Base-by-base conservation (phyloP, 2,113 vertebrate species). In the Globicephala melas region DNA sequence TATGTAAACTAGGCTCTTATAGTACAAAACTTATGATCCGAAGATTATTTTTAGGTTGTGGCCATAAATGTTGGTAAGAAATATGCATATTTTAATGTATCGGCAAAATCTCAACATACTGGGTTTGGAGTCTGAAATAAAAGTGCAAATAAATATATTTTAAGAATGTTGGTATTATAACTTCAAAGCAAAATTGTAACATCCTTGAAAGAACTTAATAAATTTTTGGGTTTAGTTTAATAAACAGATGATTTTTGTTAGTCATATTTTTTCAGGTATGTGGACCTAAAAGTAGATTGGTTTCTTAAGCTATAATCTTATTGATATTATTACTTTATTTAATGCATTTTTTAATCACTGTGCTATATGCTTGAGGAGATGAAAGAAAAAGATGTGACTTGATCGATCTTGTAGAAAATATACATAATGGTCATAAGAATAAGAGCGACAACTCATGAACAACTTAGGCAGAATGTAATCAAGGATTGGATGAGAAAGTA, bases 111-210 rank as follows among this genome's bases (percentile, higher is more conserved):
- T 86, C 81, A 95, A 20, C 1, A 10, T 76, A 82, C 11, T 96
- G 28, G 11, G 11, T 68, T 96, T 91, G 41, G 38, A 79, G 26
- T 93, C 58, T 83, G 79, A 97, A 92, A 94, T 79, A 55, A 74
- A 96, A 94, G 36, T 80, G 31, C 68, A 86, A 83, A 60, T 93
- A 68, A 95, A 63, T 67, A 10, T 79, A 83, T 90, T 97, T 94
- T 90, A 93, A 89, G 47, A 84, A 87, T 91, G 82, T 95, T 87
- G 31, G 33, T 93, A 71, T 89, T 95, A 73, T 17, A 50, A 21
- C 7, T 97, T 97, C 18, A 91, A 76, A 95, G 31, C 23, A 79
- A 86, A 83, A 81, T 23, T 83, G 1, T 87, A 20, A n/a, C 50
- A 47, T 68, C 92, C 58, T 92, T 92, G 2, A 74, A 90, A 94